Evolutionary conservation across 2,888 invertebrate genomes (phyloP).

Genomic region (Tetramorium bicarinatum): DNA sequence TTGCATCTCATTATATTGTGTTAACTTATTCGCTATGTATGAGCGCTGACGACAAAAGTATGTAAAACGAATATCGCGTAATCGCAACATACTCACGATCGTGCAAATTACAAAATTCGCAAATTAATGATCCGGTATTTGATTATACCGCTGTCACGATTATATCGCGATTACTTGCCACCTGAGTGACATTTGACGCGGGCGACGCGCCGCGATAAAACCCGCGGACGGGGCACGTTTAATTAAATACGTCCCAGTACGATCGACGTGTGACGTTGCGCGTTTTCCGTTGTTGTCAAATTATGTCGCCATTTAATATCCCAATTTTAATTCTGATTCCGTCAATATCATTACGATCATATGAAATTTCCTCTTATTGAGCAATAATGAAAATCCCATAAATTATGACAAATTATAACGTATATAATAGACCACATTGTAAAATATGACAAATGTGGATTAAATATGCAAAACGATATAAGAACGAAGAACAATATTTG

Average conservation of each 20-base stretch:
- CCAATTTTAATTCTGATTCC: slow-evolving; percentile 30
- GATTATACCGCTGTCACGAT: slow-evolving; percentile 49
- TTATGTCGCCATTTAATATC: slow-evolving; percentile 46
- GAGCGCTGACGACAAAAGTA: slow-evolving; percentile 4
- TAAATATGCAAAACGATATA: neutral
- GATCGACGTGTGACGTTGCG: slow-evolving; percentile 36
- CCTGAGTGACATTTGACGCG: slow-evolving; percentile 50
- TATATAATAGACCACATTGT: slow-evolving; percentile 1
- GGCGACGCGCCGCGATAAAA: slow-evolving; percentile 35
- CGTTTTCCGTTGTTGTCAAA: slow-evolving; percentile 51
- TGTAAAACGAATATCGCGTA: neutral
- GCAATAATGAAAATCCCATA: slow-evolving; percentile 34
- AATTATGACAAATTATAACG: slow-evolving; percentile 41
- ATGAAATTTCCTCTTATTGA: neutral
- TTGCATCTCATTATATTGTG: neutral
- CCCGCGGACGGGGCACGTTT: slow-evolving; percentile 29
- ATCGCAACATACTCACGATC: neutral
- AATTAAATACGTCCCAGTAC: slow-evolving; percentile 39
- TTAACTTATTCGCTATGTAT: slow-evolving; percentile 26
- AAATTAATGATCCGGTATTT: slow-evolving; percentile 52
- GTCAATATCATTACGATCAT: slow-evolving; percentile 13
- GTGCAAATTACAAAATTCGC: slow-evolving; percentile 50
- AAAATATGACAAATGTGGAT: neutral
- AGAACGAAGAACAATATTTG: neutral
- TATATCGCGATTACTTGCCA: slow-evolving; percentile 52